Percentiles rank a stretch among this genome's conserved stretches.
Conservation (phyloP, 2,113 vertebrate genomes). For the Myotis davidii region DNA sequence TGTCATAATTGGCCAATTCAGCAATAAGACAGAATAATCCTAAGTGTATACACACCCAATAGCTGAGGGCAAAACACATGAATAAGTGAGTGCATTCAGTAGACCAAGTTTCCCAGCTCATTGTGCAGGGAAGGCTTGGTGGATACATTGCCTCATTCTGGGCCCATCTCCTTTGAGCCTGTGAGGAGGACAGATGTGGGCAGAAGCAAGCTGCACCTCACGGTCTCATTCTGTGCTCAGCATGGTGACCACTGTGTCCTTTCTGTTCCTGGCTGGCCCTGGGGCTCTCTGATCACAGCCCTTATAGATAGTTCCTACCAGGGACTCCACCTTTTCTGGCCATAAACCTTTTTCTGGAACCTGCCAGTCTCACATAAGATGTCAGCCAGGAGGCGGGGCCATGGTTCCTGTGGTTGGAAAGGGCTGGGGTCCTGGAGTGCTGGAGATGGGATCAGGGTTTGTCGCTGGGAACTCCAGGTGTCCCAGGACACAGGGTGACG, state of each 20-base stretch:
- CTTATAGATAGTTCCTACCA: neutral
- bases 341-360: neutral
- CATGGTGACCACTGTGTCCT: neutral
- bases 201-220: neutral
- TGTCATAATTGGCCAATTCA: neutral
- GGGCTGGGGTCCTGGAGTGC: neutral
- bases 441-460: neutral
- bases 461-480: neutral
- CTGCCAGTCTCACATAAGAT: neutral
- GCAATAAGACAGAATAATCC: neutral
- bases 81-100: neutral
- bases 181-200: neutral
- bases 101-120: neutral
- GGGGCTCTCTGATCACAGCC: neutral
- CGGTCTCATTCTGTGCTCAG: neutral
- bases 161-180: neutral
- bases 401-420: neutral
- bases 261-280: neutral
- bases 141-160: constrained; percentile 30
- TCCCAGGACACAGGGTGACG: neutral
- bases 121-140: neutral
- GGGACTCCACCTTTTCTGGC: neutral
- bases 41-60: neutral
- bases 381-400: neutral
- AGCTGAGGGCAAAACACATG: neutral